These are phyloP conservation scores for Amazona guildingii DNA, from an alignment of 2,113 vertebrate genomes.

Conservation along the genomic window DNA sequence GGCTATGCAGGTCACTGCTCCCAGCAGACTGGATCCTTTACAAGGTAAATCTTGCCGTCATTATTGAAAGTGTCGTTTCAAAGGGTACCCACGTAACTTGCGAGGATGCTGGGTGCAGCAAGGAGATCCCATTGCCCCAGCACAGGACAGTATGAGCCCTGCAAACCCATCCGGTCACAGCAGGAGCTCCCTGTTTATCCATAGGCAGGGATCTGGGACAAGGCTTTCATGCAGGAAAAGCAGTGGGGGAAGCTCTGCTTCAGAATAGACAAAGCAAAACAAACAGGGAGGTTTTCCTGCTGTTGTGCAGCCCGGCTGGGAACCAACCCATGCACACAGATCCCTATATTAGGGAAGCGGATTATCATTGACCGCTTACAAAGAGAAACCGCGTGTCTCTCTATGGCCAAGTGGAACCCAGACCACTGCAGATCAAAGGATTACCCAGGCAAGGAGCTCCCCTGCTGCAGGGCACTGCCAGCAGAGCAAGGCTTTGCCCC, in stretches of 20 bases:
- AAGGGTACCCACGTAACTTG: neutral
- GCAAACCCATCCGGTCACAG: neutral
- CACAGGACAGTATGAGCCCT: neutral
- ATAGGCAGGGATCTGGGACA: neutral
- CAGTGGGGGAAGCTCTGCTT: neutral
- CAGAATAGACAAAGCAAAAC: neutral
- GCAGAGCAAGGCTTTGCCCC: neutral
- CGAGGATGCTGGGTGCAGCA: neutral
- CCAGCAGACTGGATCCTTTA: neutral
- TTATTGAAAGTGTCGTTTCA: neutral
- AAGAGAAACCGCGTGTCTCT: neutral
- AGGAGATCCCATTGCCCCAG: neutral
- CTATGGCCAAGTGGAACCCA: neutral
- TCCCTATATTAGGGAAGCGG: neutral
- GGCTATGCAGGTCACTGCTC: conserved; percentile 35
- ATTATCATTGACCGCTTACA: neutral
- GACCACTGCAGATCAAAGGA: neutral
- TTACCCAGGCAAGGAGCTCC: neutral
- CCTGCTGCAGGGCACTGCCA: neutral
- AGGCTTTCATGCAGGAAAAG: neutral
- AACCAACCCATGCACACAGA: neutral
- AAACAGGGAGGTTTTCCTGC: neutral
- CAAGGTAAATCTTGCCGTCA: neutral
- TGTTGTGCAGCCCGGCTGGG: neutral
- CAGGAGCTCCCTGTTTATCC: neutral